Base-by-base conservation (phyloP, 2,797 vertebrate genomes). In the Prionace glauca region DNA sequence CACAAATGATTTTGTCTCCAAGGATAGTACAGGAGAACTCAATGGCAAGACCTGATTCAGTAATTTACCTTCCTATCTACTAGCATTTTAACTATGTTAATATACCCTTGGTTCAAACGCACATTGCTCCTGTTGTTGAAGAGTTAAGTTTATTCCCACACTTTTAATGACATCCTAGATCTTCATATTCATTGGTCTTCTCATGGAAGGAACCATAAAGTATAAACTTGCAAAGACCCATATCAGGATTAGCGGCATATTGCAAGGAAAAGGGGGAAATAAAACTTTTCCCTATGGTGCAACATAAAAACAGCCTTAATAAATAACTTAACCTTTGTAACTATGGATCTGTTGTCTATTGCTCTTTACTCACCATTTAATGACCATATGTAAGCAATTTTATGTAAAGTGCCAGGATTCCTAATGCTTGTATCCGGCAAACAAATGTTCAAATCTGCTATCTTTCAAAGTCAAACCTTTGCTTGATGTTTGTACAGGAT, bases 401-500 rank as follows among this genome's bases (percentile, higher is more conserved):
- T 95, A 74, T 95, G 72, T 95, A 50, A 95, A 95, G 71, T 95
- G 71, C 26, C 71, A 95, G 71, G 45, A 77, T 29, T 56, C 29
- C 45, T 77, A 77, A 94, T 77, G 71, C 26, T 95, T 77, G n/a
- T 94, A 71, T 50, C 29, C 16, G 14, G 12, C 69, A 74, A 94
- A 94, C 92, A 71, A 94, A 72, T 94, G 69, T 94, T 94, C 67
- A 94, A 94, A 41, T 94, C 71, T 77, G 71, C 69, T 95, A 50
- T 60, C 71, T 95, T 95, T 95, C 93, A 95, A 95, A 95, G 65
- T 95, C 26, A 95, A 95, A 74, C 45, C n/a, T 69, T 94, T 1
- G 16, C 69, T 72, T 74, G 71, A 74, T 95, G 69, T 95, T 77
- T 95, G 93, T 20, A 69, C 62, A 69, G 62, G 90, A 95, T n/a